Base-by-base conservation (phyloP, 2,113 vertebrate genomes). In the Pollimyrus isidori region DNA sequence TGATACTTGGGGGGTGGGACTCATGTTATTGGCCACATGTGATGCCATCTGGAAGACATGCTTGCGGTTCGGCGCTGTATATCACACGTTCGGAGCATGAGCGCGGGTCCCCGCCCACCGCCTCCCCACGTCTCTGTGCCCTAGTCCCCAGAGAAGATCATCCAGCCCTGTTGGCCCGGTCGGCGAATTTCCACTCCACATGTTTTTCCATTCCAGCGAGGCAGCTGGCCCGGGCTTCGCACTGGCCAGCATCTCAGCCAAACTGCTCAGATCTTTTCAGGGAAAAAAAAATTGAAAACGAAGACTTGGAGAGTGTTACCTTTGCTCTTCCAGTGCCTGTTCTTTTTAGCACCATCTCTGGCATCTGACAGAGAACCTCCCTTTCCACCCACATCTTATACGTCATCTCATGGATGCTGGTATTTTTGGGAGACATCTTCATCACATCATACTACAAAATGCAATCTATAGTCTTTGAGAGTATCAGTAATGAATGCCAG, bases 171-270 rank as follows among this genome's bases (percentile, higher is more conserved):
- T 92, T 95, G 92, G 93, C 92, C 90, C 15, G 30, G 83, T 86
- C 21, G 5, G 69, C 91, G 91, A 89, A 89, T 94, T 94, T 94
- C 92, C 94, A 95, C 91, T 90, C 90, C 45, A 89, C 91, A 87
- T 35, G n/a, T 86, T 89, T 69, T 93, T 90, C 91, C 90, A 91
- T 91, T 92, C 90, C 91, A 91, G 87, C 87, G 84, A 90, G 88
- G 90, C 53, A 93, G 92, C 91, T 93, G 94, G 92, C 93, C 65
- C 23, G 23, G 83, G 42, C 91, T 83, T 89, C 58, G 90, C 82
- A 87, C 50, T 21, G 88, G 62, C 62, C n/a, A 13, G 62, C 62
- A 30, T 19, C 85, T 52, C 26, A 6, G 42, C 82, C 82, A 85
- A 85, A 49, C 46, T 85, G 82, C 82, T 85, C 35, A 45, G 82